Conservation (phyloP, 1,140 invertebrate species). For the Lamellibrachia luymesi region DNA sequence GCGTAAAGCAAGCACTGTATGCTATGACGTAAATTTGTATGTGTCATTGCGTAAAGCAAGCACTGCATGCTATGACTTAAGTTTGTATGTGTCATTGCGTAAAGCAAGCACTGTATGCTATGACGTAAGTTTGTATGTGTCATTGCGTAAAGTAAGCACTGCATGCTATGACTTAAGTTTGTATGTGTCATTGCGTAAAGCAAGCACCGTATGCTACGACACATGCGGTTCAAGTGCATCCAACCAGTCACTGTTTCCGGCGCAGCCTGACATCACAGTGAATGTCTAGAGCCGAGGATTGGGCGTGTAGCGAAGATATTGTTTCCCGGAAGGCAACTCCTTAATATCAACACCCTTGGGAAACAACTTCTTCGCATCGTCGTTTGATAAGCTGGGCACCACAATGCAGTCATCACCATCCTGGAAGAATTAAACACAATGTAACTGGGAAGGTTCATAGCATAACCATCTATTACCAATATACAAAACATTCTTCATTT, state of each 20-base stretch:
- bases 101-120: too few relatives aligned
- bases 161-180: neutral
- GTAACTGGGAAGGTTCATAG: neutral
- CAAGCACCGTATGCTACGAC: neutral
- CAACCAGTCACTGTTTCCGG: neutral
- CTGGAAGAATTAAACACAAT: slow-evolving; percentile 57
- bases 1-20: too few relatives aligned
- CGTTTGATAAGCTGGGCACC: slow-evolving; percentile 69
- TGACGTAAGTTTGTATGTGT: too few relatives aligned
- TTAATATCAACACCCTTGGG: slow-evolving; percentile 70
- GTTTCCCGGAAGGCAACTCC: slow-evolving; percentile 75
- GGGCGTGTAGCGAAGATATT: slow-evolving; percentile 74
- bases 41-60: too few relatives aligned
- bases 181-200: neutral
- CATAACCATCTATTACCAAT: neutral
- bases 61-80: too few relatives aligned
- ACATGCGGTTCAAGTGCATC: neutral
- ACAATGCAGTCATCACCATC: slow-evolving; percentile 81
- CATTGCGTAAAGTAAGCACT: too few relatives aligned
- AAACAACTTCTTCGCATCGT: slow-evolving; percentile 71
- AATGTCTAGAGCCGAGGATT: slow-evolving; percentile 28
- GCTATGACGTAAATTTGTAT: too few relatives aligned
- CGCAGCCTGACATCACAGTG: neutral
- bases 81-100: too few relatives aligned
- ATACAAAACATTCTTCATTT: neutral